Evolutionary conservation across 2,113 vertebrate species (phyloP), one percentile per base, ranked within the genome.

Genomic region (Pavo muticus): DNA sequence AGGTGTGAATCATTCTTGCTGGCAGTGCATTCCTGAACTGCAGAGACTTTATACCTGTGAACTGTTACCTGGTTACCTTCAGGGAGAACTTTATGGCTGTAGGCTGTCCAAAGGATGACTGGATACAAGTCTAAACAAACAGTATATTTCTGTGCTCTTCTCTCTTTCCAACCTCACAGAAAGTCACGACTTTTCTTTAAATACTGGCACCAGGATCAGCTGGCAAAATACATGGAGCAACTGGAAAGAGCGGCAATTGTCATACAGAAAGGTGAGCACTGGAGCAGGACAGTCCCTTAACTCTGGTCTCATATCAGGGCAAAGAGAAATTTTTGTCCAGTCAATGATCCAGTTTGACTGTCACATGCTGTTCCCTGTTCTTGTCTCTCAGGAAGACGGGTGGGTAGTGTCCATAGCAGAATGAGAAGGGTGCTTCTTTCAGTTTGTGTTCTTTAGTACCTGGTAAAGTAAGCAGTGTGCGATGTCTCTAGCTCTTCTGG

Each of bases 151-250:
- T 60, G 15, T 60, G 27, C 32, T 59, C 54, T 27, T 61, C 93
- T 94, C 13, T 93, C 14, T 87, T 56, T 56, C 13, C 37, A 35
- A 69, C 40, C 88, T 82, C 56, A 52, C 75, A 98, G 98, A 45
- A 97, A 97, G 21, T 96, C 97, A 15, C 95, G 96, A 14, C 96
- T 98, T 82, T 98, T 98, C 94, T 98, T 98, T 80, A 98, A 98
- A 70, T 98, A 98, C 65, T 98, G 98, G 98, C 98, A 98, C 76
- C 97, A 98, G 88, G 98, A 98, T 4, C 92, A 98, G 73, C 88
- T 98, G 93, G 84, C 93, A 35, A 95, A 96, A 37, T 95, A 74
- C 40, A 61, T 98, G 69, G 95, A 97, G 24, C 86, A 1, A 52
- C 86, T 98, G 80, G 97, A 94, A 57, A 95, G 78, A 47, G 97